These are phyloP conservation scores for Porphyrio hochstetteri DNA, from an alignment of 2,113 vertebrate genomes.

Conservation along the genomic window DNA sequence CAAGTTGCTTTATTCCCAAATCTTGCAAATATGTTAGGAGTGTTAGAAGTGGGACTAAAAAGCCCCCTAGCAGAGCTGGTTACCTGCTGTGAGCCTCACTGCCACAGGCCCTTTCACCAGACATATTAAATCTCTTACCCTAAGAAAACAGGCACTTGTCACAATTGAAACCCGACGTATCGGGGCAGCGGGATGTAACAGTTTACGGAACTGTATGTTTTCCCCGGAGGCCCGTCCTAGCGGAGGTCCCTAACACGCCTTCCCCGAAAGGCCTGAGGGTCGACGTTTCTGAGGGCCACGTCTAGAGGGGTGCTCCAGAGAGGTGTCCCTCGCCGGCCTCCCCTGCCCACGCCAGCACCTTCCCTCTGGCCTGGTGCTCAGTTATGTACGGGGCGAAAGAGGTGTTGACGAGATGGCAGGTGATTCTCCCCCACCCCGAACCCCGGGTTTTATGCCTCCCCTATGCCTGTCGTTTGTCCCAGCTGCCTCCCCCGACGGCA, in stretches of 20 bases:
- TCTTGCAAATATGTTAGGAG: constrained; percentile 27
- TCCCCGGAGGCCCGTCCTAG: neutral
- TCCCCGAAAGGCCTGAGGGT: neutral
- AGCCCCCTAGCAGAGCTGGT: constrained; percentile 22
- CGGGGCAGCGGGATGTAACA: neutral
- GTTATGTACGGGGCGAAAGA: neutral
- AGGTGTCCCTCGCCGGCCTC: accelerated
- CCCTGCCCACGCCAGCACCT: neutral
- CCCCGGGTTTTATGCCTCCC: accelerated
- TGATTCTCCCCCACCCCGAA: neutral
- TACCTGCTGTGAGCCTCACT: constrained; percentile 56
- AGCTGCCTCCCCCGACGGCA: neutral
- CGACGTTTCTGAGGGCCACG: neutral
- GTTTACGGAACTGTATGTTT: neutral
- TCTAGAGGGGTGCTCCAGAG: neutral
- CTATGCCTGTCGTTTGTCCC: neutral
- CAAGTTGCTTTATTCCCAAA: constrained; percentile 35
- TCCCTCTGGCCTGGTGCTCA: neutral
- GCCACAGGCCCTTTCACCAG: constrained; percentile 38
- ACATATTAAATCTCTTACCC: constrained; percentile 67
- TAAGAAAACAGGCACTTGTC: constrained; percentile 63
- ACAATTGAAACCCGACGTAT: constrained; percentile 48
- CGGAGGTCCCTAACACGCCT: neutral
- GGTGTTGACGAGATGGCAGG: neutral
- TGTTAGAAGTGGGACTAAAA: constrained; percentile 42